Base-by-base conservation (phyloP, 1,140 invertebrate species). In the Palaemon carinicauda region DNA sequence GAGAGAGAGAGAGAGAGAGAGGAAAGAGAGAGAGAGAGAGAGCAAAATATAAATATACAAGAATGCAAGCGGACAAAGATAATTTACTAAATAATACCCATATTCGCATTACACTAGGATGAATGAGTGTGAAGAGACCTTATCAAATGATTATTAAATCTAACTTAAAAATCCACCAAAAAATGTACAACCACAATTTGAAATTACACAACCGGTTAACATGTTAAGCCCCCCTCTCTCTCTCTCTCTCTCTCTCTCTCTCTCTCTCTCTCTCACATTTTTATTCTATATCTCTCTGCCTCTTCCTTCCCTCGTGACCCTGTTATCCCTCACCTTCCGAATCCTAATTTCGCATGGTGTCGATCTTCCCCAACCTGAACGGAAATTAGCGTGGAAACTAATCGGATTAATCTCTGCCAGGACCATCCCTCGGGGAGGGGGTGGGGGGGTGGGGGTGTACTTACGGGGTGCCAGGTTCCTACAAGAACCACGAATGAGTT, bases 381-480 rank as follows among this genome's bases (percentile, higher is more conserved):
- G 74, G 74, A 77, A 77, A 77, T 77, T 77, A 77, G 74, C 74
- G 74, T 21, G 50, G 74, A 77, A 51, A 77, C 74, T 77, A 77
- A 77, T 77, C 74, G 50, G 74, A 77, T 77, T 77, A 77, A 77
- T 77, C 74, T 77, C n/a, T 77, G 41, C 74, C 14, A 27, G 74
- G 74, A 14, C 33, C 73, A n/a, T 7, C 74, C 21, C 60, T 27
- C 10, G 17, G 17, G n/a, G 60, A n/a, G n/a, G n/a, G n/a, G n/a
- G n/a, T n/a, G 60, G 60, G 21, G 56, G n/a, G n/a, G n/a, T n/a
- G n/a, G 60, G 60, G 21, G 56, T n/a, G 56, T 7, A 1, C 3
- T 21, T 10, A 14, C 29, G 60, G 60, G 60, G 15, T 12, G 60
- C 10, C 12, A 12, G 60, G 60, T 21, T 12, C 10, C 21, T 24